Evolutionary conservation across 2,888 invertebrate species (phyloP), one percentile per base, ranked within the genome.

Genomic region (Clusia tigrina): DNA sequence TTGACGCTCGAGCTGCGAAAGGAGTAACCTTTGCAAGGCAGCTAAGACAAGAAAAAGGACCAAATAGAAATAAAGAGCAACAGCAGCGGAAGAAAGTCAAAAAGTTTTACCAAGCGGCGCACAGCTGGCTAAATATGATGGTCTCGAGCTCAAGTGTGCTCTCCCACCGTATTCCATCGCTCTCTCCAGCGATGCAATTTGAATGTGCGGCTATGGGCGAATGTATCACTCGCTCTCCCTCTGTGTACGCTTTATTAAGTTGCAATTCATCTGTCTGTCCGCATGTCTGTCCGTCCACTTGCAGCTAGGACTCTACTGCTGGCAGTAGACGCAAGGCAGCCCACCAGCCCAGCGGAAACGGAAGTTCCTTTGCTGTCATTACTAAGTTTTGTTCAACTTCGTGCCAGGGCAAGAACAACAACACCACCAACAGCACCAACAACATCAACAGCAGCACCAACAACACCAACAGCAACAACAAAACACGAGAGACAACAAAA

Each of bases 311-410:
- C 32, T 32, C 32, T 42, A n/a, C n/a, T 42, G 9, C 42, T 42
- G n/a, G n/a, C n/a, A 42, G 3, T 42, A n/a, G n/a, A 12, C 42
- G n/a, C n/a, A 42, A n/a, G 12, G 9, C 42, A 12, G 9, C 9
- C 42, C 42, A 6, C 42, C 9, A 6, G 3, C 32, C 6, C 32
- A 42, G 15, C 42, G 42, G n/a, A 42, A 42, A 17, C 42, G 42
- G 42, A 42, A 42, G 42, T n/a, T 42, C 15, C 42, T n/a, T 42
- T n/a, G n/a, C 42, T 42, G 6, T 42, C n/a, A n/a, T 32, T 42
- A 15, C 42, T 42, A 42, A 32, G 42, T 42, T 42, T 42, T 42
- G 42, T 32, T n/a, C 32, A 32, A 32, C 6, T 32, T 32, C 32
- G 32, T n/a, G n/a, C n/a, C n/a, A n/a, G n/a, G n/a, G n/a, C n/a